phyloP scores from a whole-genome alignment of 2,797 vertebrate species.

The Myotis findleyi region DNA sequence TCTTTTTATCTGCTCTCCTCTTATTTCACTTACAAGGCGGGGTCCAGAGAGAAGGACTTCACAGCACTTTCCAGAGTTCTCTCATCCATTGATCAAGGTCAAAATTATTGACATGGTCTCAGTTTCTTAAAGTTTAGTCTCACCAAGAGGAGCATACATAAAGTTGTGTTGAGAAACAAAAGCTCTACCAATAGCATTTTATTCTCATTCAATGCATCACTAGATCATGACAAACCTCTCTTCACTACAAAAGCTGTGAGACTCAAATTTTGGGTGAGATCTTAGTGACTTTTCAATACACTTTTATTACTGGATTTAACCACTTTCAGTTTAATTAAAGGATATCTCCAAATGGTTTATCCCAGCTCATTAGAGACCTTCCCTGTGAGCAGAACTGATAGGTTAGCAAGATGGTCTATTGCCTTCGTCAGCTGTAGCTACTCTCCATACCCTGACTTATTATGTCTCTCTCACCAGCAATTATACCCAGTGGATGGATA shows the following conservation, averaged over 20 bases:
- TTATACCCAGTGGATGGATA: background rate
- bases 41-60: background rate
- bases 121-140: background rate
- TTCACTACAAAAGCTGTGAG: background rate
- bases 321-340: background rate
- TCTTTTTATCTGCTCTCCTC: background rate
- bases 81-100: background rate
- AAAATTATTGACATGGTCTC: background rate
- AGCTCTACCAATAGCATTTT: background rate
- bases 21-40: background rate
- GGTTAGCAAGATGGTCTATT: fast-evolving
- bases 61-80: background rate
- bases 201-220: background rate
- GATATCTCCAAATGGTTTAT: background rate
- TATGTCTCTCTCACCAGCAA: background rate
- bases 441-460: background rate
- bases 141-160: background rate
- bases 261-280: background rate
- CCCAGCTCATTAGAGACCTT: background rate
- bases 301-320: background rate
- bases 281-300: background rate
- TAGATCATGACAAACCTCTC: background rate
- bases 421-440: background rate
- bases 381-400: background rate
- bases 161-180: background rate